These are phyloP conservation scores for Aselliscus stoliczkanus DNA, from an alignment of 2,797 vertebrate genomes.

Conservation along the genomic window DNA sequence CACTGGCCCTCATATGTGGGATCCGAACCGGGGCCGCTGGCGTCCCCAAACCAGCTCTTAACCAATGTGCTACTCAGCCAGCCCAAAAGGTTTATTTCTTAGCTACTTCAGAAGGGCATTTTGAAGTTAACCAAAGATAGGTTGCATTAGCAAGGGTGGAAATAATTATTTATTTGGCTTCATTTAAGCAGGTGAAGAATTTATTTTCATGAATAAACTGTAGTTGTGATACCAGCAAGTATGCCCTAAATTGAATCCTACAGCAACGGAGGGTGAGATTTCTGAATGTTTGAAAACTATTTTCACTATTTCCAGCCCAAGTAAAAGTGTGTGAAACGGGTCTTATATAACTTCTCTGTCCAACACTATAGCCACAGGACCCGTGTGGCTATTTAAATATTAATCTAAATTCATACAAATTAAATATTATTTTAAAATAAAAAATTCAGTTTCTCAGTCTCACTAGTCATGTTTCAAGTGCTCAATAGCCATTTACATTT, in stretches of 20 bases:
- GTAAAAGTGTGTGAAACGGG: neutral
- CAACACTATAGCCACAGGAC: neutral
- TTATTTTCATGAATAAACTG: conserved; percentile 3
- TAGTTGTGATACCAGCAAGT: neutral
- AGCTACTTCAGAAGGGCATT: neutral
- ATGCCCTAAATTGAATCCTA: neutral
- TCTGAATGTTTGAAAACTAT: neutral
- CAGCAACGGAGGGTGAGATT: neutral
- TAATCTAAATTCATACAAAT: neutral
- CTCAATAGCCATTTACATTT: neutral
- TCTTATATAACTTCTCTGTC: neutral
- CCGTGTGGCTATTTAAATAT: neutral
- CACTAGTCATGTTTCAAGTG: neutral
- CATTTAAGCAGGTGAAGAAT: neutral
- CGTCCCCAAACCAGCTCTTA: too few species aligned
- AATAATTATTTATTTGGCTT: neutral
- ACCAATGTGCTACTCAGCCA: too few species aligned
- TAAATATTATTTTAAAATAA: neutral
- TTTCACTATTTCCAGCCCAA: neutral
- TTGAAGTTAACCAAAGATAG: neutral
- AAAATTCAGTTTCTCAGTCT: neutral
- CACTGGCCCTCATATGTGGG: too few species aligned
- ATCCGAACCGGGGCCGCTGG: too few species aligned
- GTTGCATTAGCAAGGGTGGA: neutral
- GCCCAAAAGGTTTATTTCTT: neutral